Base-by-base conservation (phyloP, 2,888 invertebrate genomes). In the Calameuta pallipes region DNA sequence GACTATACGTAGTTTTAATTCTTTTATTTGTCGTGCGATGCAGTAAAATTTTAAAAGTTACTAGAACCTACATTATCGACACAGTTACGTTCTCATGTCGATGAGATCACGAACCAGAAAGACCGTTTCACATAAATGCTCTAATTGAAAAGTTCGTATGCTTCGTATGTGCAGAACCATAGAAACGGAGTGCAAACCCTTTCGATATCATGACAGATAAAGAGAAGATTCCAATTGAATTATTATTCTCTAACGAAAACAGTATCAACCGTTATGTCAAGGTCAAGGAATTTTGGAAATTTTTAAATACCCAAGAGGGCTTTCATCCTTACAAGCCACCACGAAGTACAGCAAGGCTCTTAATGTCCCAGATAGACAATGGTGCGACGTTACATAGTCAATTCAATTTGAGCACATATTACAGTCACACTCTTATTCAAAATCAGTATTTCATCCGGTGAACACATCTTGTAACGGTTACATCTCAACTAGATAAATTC, bases 201-300 rank as follows among this genome's bases (percentile, higher is more conserved):
- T 56, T 11, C 23, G 78, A 70, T 23, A 77, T 68, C 34, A 78
- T 78, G 78, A 73, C 75, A 31, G 34, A 69, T 30, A 36, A 70
- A 33, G 78, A 37, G 68, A 76, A 36, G 33, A 68, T 73, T 73
- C 34, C 69, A 56, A 80, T 82, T 30, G 80, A 83, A 74, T 78
- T 84, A 36, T 69, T 76, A 69, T 84, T 84, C 75, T 74, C 69
- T 30, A 80, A 78, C 56, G 79, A 75, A 68, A 37, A 74, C 41
- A 81, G 81, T 33, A 11, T 74, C 4, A 80, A 78, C 34, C 80
- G 81, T 73, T 78, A 80, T 11, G 35, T 69, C 30, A 84, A 84
- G 80, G 79, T 80, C 9, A 80, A 79, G 74, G 82, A 79, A 31
- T 81, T 83, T 74, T 82, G 84, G 84, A 75, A 76, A 11, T 81